These are phyloP conservation scores for Hylomyscus alleni DNA, from an alignment of 2,797 vertebrate genomes.

Conservation along the genomic window DNA sequence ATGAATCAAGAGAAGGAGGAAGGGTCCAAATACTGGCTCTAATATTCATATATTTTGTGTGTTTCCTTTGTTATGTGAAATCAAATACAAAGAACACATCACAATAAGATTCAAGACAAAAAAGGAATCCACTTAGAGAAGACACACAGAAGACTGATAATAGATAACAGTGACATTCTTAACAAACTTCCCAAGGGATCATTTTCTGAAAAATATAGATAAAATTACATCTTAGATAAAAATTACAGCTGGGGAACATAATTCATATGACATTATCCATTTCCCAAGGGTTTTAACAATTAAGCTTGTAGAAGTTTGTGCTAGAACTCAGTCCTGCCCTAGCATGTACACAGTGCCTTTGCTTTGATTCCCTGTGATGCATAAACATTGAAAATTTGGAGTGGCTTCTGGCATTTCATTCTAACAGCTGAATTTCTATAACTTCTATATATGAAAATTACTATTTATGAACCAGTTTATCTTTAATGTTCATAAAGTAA, in stretches of 20 bases:
- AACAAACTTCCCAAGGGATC: background rate
- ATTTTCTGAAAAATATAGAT: background rate
- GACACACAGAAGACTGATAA: background rate
- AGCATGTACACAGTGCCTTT: too few relatives aligned
- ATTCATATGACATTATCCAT: background rate
- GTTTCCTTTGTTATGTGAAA: background rate
- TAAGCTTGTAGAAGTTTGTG: background rate
- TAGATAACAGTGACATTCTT: background rate
- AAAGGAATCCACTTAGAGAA: background rate
- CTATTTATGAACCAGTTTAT: background rate
- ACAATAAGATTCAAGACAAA: background rate
- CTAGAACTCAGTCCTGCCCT: background rate
- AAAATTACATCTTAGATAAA: background rate
- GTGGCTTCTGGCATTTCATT: background rate
- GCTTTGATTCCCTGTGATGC: background rate
- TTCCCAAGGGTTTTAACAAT: background rate
- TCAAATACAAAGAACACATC: background rate
- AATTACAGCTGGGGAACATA: background rate
- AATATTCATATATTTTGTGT: background rate
- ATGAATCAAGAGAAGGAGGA: background rate
- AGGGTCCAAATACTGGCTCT: background rate
- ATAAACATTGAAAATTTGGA: background rate
- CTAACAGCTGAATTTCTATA: background rate
- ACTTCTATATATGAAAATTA: background rate
- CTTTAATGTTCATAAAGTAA: background rate